A percentile compares a stretch with the other conserved stretches of the same genome.
Evolutionary conservation across 2,888 invertebrate genomes (phyloP).

Genomic region (Chouioia cunea): DNA sequence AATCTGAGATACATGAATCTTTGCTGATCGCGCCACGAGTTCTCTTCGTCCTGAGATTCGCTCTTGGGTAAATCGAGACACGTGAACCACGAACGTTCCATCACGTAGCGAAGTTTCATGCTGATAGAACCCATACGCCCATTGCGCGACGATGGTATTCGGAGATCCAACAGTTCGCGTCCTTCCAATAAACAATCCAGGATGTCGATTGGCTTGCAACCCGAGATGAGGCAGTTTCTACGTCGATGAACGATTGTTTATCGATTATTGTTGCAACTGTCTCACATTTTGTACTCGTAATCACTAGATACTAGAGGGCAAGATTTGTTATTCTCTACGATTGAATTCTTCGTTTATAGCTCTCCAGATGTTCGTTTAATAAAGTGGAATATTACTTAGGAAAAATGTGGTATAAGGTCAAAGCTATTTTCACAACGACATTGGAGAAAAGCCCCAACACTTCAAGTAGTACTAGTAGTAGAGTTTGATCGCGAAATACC

Average conservation of each 20-base stretch:
- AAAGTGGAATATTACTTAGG: too few species aligned
- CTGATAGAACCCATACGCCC: constrained; percentile 54
- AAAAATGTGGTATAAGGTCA: too few species aligned
- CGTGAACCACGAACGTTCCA: constrained; percentile 65
- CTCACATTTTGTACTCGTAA: too few species aligned
- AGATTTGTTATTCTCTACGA: too few species aligned
- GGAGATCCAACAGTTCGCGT: constrained; percentile 57
- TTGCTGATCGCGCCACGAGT: constrained; percentile 64
- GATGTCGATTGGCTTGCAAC: constrained; percentile 64
- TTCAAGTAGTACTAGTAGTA: too few species aligned
- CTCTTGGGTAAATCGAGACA: constrained; percentile 56
- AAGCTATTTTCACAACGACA: too few species aligned
- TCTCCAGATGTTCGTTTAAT: too few species aligned
- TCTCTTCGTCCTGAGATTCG: constrained; percentile 52
- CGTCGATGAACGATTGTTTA: background rate
- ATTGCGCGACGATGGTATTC: constrained; percentile 48
- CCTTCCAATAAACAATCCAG: constrained; percentile 64
- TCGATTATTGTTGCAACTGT: too few species aligned
- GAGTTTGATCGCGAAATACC: too few species aligned
- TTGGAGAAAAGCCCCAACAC: too few species aligned
- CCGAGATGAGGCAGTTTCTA: constrained; percentile 55
- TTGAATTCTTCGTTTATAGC: too few species aligned
- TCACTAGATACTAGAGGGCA: too few species aligned
- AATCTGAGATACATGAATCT: constrained; percentile 65
- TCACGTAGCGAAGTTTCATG: constrained; percentile 62